phyloP scores from a whole-genome alignment of 2,797 vertebrate species.

The Arctocebus calabarensis region DNA sequence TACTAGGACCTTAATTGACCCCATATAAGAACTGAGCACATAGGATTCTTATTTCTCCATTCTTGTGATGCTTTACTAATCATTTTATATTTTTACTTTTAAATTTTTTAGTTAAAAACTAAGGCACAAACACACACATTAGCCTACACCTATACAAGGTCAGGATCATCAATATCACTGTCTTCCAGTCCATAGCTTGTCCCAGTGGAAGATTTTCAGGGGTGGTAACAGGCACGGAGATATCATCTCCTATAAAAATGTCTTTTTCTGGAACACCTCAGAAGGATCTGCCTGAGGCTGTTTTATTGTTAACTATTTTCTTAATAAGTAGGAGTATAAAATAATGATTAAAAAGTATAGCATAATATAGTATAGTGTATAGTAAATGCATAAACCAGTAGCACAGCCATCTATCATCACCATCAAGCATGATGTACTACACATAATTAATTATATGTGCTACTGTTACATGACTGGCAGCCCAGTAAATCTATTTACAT shows the following conservation, averaged over 20 bases:
- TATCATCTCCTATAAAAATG: neutral
- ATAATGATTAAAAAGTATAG: neutral
- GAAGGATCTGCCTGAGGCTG: neutral
- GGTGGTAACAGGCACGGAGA: neutral
- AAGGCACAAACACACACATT: neutral
- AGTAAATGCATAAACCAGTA: neutral
- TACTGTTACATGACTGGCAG: neutral
- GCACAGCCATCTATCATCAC: neutral
- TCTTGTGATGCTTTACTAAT: no score
- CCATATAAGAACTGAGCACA: no score
- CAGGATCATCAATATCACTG: neutral
- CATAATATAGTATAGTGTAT: neutral
- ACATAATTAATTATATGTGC: neutral
- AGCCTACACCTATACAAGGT: neutral
- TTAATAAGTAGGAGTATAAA: neutral
- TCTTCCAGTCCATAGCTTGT: neutral
- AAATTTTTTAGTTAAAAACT: neutral
- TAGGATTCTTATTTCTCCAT: no score
- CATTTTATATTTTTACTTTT: no score
- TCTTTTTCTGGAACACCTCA: neutral
- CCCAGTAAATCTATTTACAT: no score
- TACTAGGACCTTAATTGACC: no score
- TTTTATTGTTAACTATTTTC: neutral
- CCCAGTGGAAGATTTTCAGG: neutral
- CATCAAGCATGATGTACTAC: neutral